Percentiles rank a stretch among this genome's conserved stretches.
Conservation (phyloP, 2,797 vertebrate species). For the Pipistrellus pipistrellus region DNA sequence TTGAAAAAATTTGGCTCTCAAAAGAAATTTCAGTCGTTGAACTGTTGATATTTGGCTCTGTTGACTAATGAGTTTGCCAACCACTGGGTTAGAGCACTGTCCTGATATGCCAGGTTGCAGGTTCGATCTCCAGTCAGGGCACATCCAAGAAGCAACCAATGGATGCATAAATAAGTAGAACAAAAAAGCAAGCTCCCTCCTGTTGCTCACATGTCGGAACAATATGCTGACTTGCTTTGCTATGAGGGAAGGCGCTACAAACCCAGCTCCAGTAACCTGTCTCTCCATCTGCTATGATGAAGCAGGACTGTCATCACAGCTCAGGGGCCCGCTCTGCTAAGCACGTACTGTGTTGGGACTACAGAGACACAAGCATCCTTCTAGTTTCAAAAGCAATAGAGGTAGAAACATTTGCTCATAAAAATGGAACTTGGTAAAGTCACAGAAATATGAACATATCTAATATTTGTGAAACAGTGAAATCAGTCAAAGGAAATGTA, state of each 20-base stretch:
- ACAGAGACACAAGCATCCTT: background rate
- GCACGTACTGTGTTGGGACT: fast-evolving
- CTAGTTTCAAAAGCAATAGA: background rate
- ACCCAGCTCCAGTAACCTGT: background rate
- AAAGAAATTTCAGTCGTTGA: too few relatives aligned
- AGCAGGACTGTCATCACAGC: background rate
- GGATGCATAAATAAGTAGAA: too few relatives aligned
- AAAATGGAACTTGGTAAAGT: background rate
- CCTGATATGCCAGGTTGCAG: too few relatives aligned
- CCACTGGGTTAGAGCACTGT: too few relatives aligned
- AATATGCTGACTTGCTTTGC: background rate
- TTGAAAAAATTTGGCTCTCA: too few relatives aligned
- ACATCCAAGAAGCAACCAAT: too few relatives aligned
- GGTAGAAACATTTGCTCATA: background rate
- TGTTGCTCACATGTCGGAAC: background rate
- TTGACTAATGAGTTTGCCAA: too few relatives aligned
- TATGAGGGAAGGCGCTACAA: background rate
- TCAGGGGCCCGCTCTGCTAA: background rate
- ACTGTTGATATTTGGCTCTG: too few relatives aligned
- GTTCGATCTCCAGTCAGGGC: too few relatives aligned
- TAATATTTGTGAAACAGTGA: background rate
- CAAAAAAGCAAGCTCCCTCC: background rate
- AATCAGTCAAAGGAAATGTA: background rate
- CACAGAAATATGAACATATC: constrained; percentile 29
- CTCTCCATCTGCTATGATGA: background rate